A percentile compares a stretch with the other conserved stretches of the same genome.
phyloP scores from a whole-genome alignment of 37 sponge, comb jelly and placozoan species.

The Beroe ovata region DNA sequence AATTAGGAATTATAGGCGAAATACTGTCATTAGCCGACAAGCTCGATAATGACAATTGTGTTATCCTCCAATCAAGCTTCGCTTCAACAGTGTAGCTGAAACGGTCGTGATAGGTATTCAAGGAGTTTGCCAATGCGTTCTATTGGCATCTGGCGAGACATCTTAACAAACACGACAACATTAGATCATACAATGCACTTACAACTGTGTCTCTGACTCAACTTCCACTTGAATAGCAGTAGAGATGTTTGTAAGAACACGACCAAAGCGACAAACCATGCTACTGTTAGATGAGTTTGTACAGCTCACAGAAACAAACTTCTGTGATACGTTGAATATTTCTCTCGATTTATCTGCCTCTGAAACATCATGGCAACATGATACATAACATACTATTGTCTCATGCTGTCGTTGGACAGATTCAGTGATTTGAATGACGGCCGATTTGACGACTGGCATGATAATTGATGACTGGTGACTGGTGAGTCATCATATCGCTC shows the following conservation, averaged over 20 bases:
- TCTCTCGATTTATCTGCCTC: neutral
- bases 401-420: no score
- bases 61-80: neutral
- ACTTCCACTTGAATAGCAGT: neutral
- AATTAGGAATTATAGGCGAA: neutral
- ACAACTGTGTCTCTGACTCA: conserved; percentile 24
- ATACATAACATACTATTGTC: no score
- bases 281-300: neutral
- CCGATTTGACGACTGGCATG: no score
- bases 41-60: neutral
- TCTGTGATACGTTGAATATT: neutral
- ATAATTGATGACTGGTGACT: no score
- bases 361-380: neutral
- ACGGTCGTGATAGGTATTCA: no score
- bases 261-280: neutral
- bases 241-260: neutral
- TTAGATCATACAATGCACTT: no score
- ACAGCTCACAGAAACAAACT: neutral
- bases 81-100: conserved; percentile 29
- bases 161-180: no score
- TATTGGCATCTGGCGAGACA: no score
- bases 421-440: no score
- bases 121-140: no score
- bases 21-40: neutral
- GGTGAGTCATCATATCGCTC: no score